Conservation (phyloP, 2,888 invertebrate species). For the Aleiodes testaceus region DNA sequence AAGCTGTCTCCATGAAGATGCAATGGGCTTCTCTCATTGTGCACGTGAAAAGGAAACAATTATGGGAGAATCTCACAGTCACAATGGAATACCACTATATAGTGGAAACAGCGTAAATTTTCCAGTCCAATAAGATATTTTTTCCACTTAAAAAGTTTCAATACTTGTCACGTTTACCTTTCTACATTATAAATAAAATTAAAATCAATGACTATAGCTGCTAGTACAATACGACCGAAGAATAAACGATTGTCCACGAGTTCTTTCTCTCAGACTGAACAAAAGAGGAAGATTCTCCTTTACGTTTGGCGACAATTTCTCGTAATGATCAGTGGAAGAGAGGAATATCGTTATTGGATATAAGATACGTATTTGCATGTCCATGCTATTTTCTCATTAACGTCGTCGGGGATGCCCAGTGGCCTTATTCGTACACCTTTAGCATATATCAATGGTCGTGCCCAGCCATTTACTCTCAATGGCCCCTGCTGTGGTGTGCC, state of each 20-base stretch:
- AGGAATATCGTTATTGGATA: constrained; percentile 34
- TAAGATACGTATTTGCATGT: constrained; percentile 38
- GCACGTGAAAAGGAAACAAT: constrained; percentile 27
- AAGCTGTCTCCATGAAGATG: constrained; percentile 27
- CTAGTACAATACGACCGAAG: constrained; percentile 8
- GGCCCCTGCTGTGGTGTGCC: constrained; percentile 48
- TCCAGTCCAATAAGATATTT: constrained; percentile 2
- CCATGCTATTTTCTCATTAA: constrained; percentile 55
- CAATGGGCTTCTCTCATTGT: background rate
- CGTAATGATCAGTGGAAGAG: constrained; percentile 50
- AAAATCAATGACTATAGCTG: constrained; percentile 21
- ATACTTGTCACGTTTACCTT: constrained; percentile 9
- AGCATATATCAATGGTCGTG: constrained; percentile 53
- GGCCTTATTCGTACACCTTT: constrained; percentile 52
- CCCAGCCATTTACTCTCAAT: constrained; percentile 48
- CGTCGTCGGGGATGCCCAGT: constrained; percentile 49
- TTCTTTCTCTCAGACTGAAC: background rate
- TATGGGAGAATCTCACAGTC: constrained; percentile 38
- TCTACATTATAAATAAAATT: constrained; percentile 18
- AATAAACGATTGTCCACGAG: constrained; percentile 1
- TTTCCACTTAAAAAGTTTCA: constrained; percentile 12
- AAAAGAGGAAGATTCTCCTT: background rate
- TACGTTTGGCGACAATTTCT: constrained; percentile 46
- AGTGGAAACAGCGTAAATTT: background rate
- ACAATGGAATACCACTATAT: constrained; percentile 34